Percentiles rank a stretch among this genome's conserved stretches.
Evolutionary conservation across 2,888 invertebrate species (phyloP).

Genomic region (Diadromus collaris): DNA sequence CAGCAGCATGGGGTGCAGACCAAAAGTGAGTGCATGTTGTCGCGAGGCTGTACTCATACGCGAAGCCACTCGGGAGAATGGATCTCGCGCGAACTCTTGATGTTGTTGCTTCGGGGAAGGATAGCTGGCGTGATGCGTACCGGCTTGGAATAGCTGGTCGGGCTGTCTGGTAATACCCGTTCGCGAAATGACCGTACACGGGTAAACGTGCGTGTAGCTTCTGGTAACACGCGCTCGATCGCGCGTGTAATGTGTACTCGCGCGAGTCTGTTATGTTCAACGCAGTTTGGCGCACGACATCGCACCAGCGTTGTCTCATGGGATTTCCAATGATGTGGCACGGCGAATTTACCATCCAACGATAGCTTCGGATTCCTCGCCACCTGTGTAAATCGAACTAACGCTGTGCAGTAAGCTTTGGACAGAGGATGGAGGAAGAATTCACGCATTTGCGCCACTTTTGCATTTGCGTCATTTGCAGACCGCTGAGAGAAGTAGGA

Average conservation of each 20-base stretch:
- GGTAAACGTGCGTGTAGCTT: conserved; percentile 27
- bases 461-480: too few relatives aligned
- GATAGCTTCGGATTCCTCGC: too few relatives aligned
- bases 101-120: neutral
- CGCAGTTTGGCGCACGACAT: neutral
- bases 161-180: conserved; percentile 42
- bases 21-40: conserved; percentile 16
- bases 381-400: neutral
- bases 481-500: too few relatives aligned
- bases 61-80: conserved; percentile 13
- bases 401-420: neutral
- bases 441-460: too few relatives aligned
- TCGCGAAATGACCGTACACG: conserved; percentile 49
- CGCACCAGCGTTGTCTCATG: neutral
- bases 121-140: conserved; percentile 19
- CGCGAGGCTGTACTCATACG: conserved; percentile 1
- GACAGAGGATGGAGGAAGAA: too few relatives aligned
- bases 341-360: neutral
- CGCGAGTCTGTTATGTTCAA: neutral
- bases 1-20: neutral
- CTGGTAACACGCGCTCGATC: conserved; percentile 29
- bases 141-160: conserved; percentile 11
- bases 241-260: conserved; percentile 11
- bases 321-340: conserved; percentile 2
- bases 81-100: conserved; percentile 3